Evolutionary conservation across 2,888 invertebrate species (phyloP), one percentile per base, ranked within the genome.

Genomic region (Drosophila ochracea): DNA sequence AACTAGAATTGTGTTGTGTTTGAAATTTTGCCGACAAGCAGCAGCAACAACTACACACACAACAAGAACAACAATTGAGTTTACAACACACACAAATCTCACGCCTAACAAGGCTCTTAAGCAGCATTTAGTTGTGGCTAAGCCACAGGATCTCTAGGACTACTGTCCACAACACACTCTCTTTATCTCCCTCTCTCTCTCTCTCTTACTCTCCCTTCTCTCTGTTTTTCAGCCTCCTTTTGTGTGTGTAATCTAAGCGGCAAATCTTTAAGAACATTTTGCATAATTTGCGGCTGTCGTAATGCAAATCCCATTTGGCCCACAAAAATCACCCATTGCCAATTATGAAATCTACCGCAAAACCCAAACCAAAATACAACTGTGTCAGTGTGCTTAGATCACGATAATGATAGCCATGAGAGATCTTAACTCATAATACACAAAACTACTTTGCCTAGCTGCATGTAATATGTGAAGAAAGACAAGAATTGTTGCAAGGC

Each of bases 51-150:
- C n/a, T 16, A 54, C 53, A 33, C 25, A 54, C 35, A 47, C 21
- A 47, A 47, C 47, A 47, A 16, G 4, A 49, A 47, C 19, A 61
- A 61, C 61, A 61, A 61, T 39, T 61, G 41, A 70, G 59, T 54
- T 54, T 25, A 55, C 72, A 63, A 55, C 61, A 68, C 21, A 58
- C 63, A 71, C 71, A 80, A 90, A 85, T 82, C 90, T 85, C 90
- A 90, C 86, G 90, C 90, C 90, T 86, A 90, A 90, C 83, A 88
- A 78, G 85, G 50, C 76, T 73, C 82, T 81, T 84, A 86, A 84
- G 83, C 85, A 88, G 85, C 85, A 90, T 88, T 90, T 85, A 85
- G 85, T 74, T 81, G 77, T 61, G 74, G 83, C 89, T 86, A 73
- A 86, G 83, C 89, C 73, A 53, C 47, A 72, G 75, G 63, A 73